phyloP scores from a whole-genome alignment of 2,888 invertebrate species.

The Cataglyphis rosenhaueri region DNA sequence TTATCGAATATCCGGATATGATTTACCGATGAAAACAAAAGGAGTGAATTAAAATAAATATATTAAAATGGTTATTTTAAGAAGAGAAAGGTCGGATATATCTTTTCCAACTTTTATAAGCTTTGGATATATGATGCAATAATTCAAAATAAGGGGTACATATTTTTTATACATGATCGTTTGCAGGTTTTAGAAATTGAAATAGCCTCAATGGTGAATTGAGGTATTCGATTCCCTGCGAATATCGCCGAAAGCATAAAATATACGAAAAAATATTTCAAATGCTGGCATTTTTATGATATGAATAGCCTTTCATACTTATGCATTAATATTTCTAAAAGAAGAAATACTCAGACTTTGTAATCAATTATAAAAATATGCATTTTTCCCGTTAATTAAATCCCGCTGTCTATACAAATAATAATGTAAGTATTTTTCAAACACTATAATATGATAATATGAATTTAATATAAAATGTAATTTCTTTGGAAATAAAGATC shows the following conservation, averaged over 20 bases:
- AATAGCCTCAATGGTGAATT: conserved; percentile 9
- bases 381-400: neutral
- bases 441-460: neutral
- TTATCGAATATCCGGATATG: conserved; percentile 18
- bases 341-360: neutral
- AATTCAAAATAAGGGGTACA: conserved; percentile 24
- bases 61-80: conserved; percentile 5
- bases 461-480: conserved; percentile 15
- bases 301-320: neutral
- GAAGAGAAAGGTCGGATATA: neutral
- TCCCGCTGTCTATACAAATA: neutral
- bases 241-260: conserved; percentile 24
- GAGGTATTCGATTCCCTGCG: conserved; percentile 25
- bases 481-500: conserved; percentile 11
- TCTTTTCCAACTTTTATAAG: conserved; percentile 9
- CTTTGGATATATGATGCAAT: neutral
- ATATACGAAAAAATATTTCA: conserved; percentile 38
- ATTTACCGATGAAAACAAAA: conserved; percentile 14
- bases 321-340: neutral
- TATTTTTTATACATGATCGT: conserved; percentile 1
- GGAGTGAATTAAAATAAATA: conserved; percentile 31
- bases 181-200: neutral
- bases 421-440: neutral
- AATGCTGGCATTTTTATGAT: conserved; percentile 12
- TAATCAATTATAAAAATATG: conserved; percentile 8